Conservation (phyloP, 2,113 vertebrate genomes). For the Ochotona princeps region DNA sequence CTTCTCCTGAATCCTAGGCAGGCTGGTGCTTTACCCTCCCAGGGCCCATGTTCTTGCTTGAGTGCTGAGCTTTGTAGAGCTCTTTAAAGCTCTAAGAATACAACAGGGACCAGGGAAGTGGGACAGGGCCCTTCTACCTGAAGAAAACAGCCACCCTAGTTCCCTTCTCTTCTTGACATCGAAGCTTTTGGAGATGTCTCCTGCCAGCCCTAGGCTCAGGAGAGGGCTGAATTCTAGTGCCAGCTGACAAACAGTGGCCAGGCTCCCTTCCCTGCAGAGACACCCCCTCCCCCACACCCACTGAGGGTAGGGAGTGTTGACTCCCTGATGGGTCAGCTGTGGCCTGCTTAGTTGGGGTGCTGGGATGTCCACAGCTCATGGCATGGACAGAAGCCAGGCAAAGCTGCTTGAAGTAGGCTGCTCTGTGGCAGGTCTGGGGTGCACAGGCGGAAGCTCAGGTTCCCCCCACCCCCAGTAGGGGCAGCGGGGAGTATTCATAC, state of each 20-base stretch:
- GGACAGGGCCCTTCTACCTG: neutral
- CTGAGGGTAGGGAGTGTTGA: neutral
- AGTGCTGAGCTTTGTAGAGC: neutral
- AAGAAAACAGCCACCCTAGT: neutral
- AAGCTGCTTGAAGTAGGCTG: neutral
- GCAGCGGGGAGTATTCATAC: neutral
- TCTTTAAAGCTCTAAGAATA: neutral
- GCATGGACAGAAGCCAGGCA: neutral
- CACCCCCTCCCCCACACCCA: neutral
- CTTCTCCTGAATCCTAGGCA: neutral
- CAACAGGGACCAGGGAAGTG: neutral
- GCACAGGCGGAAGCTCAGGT: neutral
- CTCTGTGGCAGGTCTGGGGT: neutral
- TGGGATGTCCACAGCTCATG: neutral
- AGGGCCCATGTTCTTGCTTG: conserved; percentile 30
- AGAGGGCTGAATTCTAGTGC: neutral
- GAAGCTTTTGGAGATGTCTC: conserved; percentile 17
- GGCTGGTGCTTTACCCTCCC: neutral
- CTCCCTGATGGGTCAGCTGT: conserved; percentile 7
- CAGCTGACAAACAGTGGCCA: conserved; percentile 19
- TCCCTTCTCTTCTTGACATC: neutral
- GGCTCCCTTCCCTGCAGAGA: conserved; percentile 6
- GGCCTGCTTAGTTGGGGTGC: neutral
- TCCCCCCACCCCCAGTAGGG: neutral
- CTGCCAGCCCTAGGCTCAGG: conserved; percentile 17